phyloP scores from a whole-genome alignment of 2,888 invertebrate species.

The Plagiodera versicolora region DNA sequence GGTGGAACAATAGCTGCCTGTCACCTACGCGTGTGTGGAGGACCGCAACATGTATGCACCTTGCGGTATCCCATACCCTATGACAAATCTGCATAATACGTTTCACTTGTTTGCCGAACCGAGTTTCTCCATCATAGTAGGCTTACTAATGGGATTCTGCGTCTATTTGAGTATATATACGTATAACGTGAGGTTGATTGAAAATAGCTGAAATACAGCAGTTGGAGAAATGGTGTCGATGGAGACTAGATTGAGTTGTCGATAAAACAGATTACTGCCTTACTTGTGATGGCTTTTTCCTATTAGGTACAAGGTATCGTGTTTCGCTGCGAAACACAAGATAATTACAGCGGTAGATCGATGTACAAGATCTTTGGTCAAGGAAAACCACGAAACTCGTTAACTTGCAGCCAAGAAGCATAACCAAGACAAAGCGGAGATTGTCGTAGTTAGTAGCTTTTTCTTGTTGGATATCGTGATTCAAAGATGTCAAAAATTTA shows the following conservation, averaged over 20 bases:
- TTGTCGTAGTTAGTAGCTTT: too few species aligned
- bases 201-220: background rate
- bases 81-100: slow-evolving; percentile 12
- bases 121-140: background rate
- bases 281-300: too few species aligned
- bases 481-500: too few species aligned
- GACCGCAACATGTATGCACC: background rate
- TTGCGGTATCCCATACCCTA: background rate
- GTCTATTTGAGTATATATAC: background rate
- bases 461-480: too few species aligned
- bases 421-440: too few species aligned
- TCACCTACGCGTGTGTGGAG: background rate
- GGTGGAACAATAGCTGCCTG: background rate
- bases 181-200: slow-evolving; percentile 11
- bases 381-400: too few species aligned
- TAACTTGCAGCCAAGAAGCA: too few species aligned
- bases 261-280: background rate
- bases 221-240: background rate
- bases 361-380: too few species aligned
- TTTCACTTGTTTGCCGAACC: slow-evolving; percentile 6
- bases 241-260: background rate
- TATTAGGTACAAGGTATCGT: too few species aligned
- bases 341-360: too few species aligned
- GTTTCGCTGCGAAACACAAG: too few species aligned
- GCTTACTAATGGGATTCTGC: background rate